A percentile compares a stretch with the other conserved stretches of the same genome.
phyloP scores from a whole-genome alignment of 30 jellyfish, hydroid and myxozoan species.

The Rhopilema esculentum region DNA sequence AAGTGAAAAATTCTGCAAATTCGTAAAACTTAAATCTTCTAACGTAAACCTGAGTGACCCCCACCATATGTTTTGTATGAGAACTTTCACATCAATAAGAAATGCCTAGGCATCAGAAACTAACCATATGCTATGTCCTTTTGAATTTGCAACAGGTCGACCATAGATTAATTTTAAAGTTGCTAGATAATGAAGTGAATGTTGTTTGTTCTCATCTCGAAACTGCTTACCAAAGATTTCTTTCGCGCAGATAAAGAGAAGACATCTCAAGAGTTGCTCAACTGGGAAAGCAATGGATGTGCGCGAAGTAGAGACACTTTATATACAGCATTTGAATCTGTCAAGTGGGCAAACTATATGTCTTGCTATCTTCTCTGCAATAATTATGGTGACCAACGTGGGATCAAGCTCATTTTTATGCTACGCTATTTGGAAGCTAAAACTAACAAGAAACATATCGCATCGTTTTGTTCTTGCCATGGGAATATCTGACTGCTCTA shows the following conservation, averaged over 20 bases:
- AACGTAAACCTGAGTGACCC: no score
- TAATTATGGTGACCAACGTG: neutral
- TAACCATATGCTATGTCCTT: no score
- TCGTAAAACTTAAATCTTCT: no score
- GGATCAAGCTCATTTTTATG: slow-evolving; percentile 4
- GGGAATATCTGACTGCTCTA: slow-evolving; percentile 11
- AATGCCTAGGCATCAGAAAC: no score
- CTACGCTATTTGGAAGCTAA: slow-evolving; percentile 7
- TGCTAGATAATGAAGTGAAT: no score
- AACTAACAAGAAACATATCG: neutral
- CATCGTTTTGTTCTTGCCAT: slow-evolving; percentile 23
- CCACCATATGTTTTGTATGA: no score
- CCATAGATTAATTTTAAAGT: no score
- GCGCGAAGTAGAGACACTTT: neutral
- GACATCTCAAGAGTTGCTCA: neutral
- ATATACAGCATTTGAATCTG: neutral
- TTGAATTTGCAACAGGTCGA: no score
- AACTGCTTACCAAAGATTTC: no score
- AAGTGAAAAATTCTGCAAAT: no score
- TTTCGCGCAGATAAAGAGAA: neutral
- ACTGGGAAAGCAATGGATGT: neutral
- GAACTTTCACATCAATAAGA: no score
- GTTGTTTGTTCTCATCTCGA: no score
- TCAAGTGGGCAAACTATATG: neutral
- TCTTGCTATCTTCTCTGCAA: neutral